These are phyloP conservation scores for Lepidonotus clava DNA, from an alignment of 2,888 invertebrate genomes.

Conservation along the genomic window DNA sequence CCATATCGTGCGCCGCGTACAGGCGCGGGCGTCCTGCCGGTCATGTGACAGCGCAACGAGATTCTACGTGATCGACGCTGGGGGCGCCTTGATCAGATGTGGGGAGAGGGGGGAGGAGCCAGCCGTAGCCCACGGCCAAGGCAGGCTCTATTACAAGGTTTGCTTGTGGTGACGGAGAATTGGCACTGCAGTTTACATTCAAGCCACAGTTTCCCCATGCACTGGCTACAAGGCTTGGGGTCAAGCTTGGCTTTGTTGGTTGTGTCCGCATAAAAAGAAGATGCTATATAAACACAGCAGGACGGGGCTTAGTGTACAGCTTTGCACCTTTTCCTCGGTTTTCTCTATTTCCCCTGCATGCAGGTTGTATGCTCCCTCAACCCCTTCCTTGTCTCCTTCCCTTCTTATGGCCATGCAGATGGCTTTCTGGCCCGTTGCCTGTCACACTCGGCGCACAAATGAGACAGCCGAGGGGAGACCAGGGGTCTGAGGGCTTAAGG, in stretches of 20 bases:
- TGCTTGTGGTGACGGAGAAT: conserved; percentile 18
- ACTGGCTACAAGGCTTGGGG: conserved; percentile 7
- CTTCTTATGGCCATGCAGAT: too few relatives aligned
- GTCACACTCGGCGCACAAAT: too few relatives aligned
- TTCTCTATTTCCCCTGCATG: too few relatives aligned
- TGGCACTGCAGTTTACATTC: conserved; percentile 14
- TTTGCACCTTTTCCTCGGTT: too few relatives aligned
- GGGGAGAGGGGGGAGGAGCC: not conserved
- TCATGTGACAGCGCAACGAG: conserved; percentile 19
- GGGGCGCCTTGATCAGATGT: not conserved
- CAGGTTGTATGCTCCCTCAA: too few relatives aligned
- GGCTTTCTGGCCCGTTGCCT: too few relatives aligned
- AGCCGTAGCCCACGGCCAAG: not conserved
- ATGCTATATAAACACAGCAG: too few relatives aligned
- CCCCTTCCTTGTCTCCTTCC: too few relatives aligned
- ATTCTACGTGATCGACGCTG: not conserved
- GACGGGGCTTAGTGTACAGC: too few relatives aligned
- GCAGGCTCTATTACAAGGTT: conserved; percentile 18
- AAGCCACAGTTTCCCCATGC: not conserved
- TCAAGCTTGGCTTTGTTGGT: not conserved
- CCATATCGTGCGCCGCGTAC: conserved; percentile 20
- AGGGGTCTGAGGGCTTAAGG: too few relatives aligned
- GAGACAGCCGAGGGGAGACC: too few relatives aligned
- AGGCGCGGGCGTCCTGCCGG: conserved; percentile 8
- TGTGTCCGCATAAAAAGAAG: too few relatives aligned